Base-by-base conservation (phyloP, 2,113 vertebrate genomes). In the Piprites chloris region DNA sequence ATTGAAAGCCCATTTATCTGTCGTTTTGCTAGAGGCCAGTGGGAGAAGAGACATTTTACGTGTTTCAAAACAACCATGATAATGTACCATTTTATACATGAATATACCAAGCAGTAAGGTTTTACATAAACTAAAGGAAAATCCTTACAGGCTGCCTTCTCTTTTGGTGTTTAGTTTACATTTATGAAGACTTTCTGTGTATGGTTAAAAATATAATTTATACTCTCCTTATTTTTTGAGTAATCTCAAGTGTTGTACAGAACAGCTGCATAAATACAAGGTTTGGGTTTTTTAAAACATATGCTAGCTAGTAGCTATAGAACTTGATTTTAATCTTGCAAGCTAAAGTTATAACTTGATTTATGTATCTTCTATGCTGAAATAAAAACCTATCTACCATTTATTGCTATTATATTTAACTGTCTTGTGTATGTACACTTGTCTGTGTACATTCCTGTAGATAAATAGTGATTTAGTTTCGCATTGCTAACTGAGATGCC, bases 141-240 rank as follows among this genome's bases (percentile, higher is more conserved):
- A 41, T 62, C 53, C 69, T 61, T 82, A 69, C 14, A 95, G 68
- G 32, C 76, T 93, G 63, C 87, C 87, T 91, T 95, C 33, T 65
- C 47, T 84, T 39, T 68, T 72, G 78, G 32, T 90, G 53, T 94
- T 94, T 89, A 59, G 23, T 85, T 95, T 91, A 82, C 46, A 52
- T 77, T 42, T 90, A 61, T 55, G 23, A 71, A 89, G 42, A 67
- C 68, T 92, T 82, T 24, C 56, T 97, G 66, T 91, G 52, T 91
- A 63, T 90, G 71, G 90, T 96, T 97, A 92, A 97, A 96, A 90
- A 87, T 65, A 71, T 73, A 50, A 92, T 94, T 87, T 95, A 82
- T 79, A 66, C 41, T 82, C 41, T 71, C 95, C 76, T 95, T 81
- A 46, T 81, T 96, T 95, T 97, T 97, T 95, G 62, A 93, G 37